phyloP scores from a whole-genome alignment of 2,113 vertebrate species.

The Xenus cinereus region DNA sequence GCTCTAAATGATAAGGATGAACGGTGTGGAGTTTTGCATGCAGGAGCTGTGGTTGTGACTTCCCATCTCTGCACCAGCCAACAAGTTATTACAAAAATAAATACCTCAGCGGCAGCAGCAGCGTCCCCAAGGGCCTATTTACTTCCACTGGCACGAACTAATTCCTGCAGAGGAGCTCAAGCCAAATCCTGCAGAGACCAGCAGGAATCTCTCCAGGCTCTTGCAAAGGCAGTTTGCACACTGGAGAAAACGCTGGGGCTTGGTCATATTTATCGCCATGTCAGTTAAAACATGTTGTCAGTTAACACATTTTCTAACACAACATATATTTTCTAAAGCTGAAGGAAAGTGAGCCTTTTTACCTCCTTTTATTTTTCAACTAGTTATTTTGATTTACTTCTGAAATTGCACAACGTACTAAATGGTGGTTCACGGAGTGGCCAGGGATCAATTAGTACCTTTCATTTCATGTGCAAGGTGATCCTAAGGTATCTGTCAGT shows the following conservation, averaged over 20 bases:
- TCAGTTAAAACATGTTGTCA: conserved; percentile 30
- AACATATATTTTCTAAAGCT: conserved; percentile 23
- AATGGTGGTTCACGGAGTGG: neutral
- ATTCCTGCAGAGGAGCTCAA: conserved; percentile 48
- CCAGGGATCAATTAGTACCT: conserved; percentile 28
- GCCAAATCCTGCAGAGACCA: conserved; percentile 53
- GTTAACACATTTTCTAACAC: conserved; percentile 45
- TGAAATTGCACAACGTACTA: neutral
- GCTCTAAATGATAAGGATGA: neutral
- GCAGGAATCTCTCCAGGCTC: neutral
- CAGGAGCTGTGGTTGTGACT: neutral
- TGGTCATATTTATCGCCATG: conserved; percentile 43
- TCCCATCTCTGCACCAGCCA: neutral
- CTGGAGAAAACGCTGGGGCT: neutral
- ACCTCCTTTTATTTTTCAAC: conserved; percentile 9
- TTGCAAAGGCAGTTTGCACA: conserved; percentile 3
- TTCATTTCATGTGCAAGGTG: neutral
- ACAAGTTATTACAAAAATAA: conserved; percentile 52
- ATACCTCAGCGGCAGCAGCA: conserved; percentile 14
- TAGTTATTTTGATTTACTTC: conserved; percentile 37
- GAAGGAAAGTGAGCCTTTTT: neutral
- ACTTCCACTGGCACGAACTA: conserved; percentile 22
- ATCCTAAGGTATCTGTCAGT: neutral
- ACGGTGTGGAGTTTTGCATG: neutral
- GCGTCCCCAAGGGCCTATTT: neutral